Base-by-base conservation (phyloP, 2,888 invertebrate species). In the Parnassius smintheus region DNA sequence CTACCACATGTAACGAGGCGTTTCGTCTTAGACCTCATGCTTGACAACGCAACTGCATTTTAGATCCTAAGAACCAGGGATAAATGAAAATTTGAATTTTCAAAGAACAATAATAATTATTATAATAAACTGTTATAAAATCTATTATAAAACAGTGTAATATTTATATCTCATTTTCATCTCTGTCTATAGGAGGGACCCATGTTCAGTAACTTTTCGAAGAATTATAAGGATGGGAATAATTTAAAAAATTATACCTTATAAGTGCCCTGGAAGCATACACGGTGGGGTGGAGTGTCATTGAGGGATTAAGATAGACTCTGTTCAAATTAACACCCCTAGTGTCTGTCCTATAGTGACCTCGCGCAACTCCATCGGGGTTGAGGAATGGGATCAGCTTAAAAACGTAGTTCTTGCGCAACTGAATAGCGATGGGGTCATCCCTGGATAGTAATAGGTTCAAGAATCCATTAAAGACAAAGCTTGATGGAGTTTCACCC, bases 371-470 rank as follows among this genome's bases (percentile, higher is more conserved):
- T 1, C 98, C 98, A 77, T 98, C 98, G 0, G 98, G 98, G 89
- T 98, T 98, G 67, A 98, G 85, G 90, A 98, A 96, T 0, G 98
- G 98, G 69, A 98, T 95, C 80, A 98, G 88, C 87, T 98, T 98
- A 91, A 98, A 98, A 69, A 98, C 96, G 80, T 96, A 96, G 54
- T 94, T 78, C 74, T 94, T 94, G 59, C 98, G 92, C 54, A 98
- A 88, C 62, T 93, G 91, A 59, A 94, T 91, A 22, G 97, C 97
- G 61, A 96, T 93, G 1, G 95, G 94, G 81, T 98, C 97, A 65
- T 95, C 94, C 44, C 94, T 93, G 65, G 93, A 94, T 18, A 98
- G 83, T 51, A 98, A 88, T 53, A 97, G 94, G 78, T 96, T 95
- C 9, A 98, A 87, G 74, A 98, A 95, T 0, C 98, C 98, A 82